Conservation (phyloP, 2,888 invertebrate genomes). For the Lydus trimaculatus region DNA sequence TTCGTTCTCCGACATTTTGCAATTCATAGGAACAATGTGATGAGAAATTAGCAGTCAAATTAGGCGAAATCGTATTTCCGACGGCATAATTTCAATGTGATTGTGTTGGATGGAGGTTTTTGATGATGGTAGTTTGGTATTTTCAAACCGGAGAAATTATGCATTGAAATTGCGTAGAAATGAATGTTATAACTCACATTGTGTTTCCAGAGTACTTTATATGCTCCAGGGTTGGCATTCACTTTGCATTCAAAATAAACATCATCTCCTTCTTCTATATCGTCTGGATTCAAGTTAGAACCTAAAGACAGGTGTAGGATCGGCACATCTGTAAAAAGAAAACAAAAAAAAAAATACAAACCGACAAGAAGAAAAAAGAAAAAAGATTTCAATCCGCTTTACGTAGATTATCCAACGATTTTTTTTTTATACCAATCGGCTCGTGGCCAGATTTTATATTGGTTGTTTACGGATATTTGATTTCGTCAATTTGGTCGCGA, state of each 20-base stretch:
- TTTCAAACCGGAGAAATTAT: slow-evolving; percentile 21
- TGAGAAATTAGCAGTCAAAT: slow-evolving; percentile 33
- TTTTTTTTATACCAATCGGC: slow-evolving; percentile 43
- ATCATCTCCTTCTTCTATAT: slow-evolving; percentile 82
- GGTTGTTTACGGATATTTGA: slow-evolving; percentile 49
- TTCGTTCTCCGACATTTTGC: slow-evolving; percentile 11
- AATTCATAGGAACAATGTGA: slow-evolving; percentile 28
- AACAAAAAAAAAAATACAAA: slow-evolving; percentile 28
- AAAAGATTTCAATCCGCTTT: slow-evolving; percentile 49
- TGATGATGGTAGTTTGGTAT: background rate
- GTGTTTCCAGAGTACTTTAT: slow-evolving; percentile 83
- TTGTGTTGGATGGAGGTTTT: slow-evolving; percentile 1
- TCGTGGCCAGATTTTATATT: slow-evolving; percentile 51
- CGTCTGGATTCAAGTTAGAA: slow-evolving; percentile 77
- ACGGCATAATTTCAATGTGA: slow-evolving; percentile 6
- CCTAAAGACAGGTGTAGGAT: slow-evolving; percentile 74
- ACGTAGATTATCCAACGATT: slow-evolving; percentile 42
- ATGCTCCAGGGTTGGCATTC: slow-evolving; percentile 77
- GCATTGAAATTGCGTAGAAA: slow-evolving; percentile 33
- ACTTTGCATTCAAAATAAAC: slow-evolving; percentile 84
- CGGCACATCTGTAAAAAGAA: slow-evolving; percentile 72
- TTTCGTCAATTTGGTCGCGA: slow-evolving; percentile 29
- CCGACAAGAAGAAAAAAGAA: slow-evolving; percentile 9
- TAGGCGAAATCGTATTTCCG: slow-evolving; percentile 31
- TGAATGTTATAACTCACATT: slow-evolving; percentile 69